These are phyloP conservation scores for Trachurus trachurus DNA, from an alignment of 2,797 vertebrate species.

Conservation along the genomic window DNA sequence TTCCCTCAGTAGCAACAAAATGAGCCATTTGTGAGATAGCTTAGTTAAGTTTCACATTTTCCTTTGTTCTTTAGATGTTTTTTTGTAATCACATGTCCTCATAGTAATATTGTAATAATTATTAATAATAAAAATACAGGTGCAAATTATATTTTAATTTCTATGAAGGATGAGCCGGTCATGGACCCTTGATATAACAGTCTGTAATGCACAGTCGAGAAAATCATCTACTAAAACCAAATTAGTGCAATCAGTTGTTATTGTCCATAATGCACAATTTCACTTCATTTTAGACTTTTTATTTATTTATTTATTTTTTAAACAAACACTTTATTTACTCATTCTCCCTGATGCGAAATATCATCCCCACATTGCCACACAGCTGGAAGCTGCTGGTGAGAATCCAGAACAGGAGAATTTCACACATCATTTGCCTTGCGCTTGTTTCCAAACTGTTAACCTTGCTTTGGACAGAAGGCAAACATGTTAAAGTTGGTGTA, in stretches of 20 bases:
- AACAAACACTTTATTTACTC: slow-evolving; percentile 10
- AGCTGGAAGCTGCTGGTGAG: slow-evolving; percentile 69
- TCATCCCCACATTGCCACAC: slow-evolving; percentile 39
- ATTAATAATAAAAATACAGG: not conserved
- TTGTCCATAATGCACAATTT: slow-evolving; percentile 37
- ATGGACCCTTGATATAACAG: slow-evolving; percentile 32
- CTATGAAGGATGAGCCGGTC: not conserved
- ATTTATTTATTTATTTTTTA: too few species aligned
- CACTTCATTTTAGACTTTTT: slow-evolving; percentile 1
- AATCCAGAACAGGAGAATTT: slow-evolving; percentile 57
- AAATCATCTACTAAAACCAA: slow-evolving; percentile 6
- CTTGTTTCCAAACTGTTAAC: slow-evolving; percentile 78
- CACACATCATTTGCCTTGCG: slow-evolving; percentile 73
- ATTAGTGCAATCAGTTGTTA: slow-evolving; percentile 31
- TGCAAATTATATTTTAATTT: not conserved
- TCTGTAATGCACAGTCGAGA: slow-evolving; percentile 7
- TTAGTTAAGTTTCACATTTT: not conserved
- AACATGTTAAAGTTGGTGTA: slow-evolving; percentile 83
- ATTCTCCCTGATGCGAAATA: slow-evolving; percentile 33
- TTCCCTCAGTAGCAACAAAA: slow-evolving; percentile 30
- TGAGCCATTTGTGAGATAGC: not conserved
- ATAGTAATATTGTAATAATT: not conserved
- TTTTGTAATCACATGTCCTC: not conserved
- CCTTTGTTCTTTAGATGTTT: not conserved
- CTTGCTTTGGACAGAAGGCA: slow-evolving; percentile 77